phyloP scores from a whole-genome alignment of 2,888 invertebrate species.

The Drosophila algonquin region DNA sequence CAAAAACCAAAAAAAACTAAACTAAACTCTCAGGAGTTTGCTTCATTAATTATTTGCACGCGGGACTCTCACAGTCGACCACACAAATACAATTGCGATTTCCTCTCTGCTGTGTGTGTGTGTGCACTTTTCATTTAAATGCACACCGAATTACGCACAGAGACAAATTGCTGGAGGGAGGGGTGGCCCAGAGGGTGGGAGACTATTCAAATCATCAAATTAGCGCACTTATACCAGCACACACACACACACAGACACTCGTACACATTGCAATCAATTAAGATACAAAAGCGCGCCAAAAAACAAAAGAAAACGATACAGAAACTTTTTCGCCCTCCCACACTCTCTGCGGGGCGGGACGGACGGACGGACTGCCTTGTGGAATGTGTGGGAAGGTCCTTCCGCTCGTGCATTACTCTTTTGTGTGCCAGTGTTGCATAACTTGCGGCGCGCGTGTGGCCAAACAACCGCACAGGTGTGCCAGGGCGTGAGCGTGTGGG shows the following conservation, averaged over 20 bases:
- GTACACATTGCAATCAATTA: conserved; percentile 64
- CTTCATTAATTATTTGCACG: conserved; percentile 9
- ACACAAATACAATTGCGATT: conserved; percentile 69
- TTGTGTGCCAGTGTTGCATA: conserved; percentile 65
- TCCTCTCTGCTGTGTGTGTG: conserved; percentile 47
- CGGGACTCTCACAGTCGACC: conserved; percentile 13
- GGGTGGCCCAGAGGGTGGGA: neutral
- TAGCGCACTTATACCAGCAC: conserved; percentile 63
- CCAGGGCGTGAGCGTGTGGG: conserved; percentile 18
- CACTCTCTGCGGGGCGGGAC: neutral
- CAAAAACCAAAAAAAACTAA: neutral
- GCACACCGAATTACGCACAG: conserved; percentile 55
- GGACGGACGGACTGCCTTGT: neutral
- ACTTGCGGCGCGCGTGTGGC: conserved; percentile 74
- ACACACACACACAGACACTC: conserved; percentile 12
- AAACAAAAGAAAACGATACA: conserved; percentile 22
- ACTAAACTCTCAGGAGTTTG: neutral
- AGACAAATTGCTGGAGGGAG: conserved; percentile 13
- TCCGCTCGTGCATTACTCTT: conserved; percentile 35
- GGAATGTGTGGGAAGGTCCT: conserved; percentile 19
- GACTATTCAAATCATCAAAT: conserved; percentile 72
- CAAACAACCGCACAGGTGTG: conserved; percentile 60
- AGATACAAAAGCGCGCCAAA: conserved; percentile 66
- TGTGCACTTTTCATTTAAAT: conserved; percentile 79
- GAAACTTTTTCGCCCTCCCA: conserved; percentile 7